Percentiles rank a stretch among this genome's conserved stretches.
These are phyloP conservation scores for Hybognathus amarus DNA, from an alignment of 2,797 vertebrate genomes.

Conservation along the genomic window DNA sequence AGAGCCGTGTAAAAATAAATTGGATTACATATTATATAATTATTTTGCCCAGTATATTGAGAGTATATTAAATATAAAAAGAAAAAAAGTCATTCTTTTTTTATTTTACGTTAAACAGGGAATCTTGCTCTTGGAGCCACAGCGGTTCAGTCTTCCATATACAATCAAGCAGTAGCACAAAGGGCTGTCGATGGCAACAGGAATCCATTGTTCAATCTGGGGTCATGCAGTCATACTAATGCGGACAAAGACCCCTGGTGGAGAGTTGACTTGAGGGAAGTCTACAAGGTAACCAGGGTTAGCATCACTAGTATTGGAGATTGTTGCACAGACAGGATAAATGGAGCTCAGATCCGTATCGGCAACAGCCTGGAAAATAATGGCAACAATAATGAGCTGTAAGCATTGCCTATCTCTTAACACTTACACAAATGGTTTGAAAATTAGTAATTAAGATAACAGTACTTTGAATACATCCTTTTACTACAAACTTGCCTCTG, in stretches of 20 bases:
- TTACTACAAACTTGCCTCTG: not conserved
- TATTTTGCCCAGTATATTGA: too few relatives aligned
- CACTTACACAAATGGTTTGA: not conserved
- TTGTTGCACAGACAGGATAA: not conserved
- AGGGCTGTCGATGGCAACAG: not conserved
- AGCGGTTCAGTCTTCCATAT: not conserved
- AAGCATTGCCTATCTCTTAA: not conserved
- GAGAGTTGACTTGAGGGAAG: not conserved
- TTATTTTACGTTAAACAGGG: not conserved
- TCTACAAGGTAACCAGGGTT: not conserved
- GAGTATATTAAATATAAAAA: too few relatives aligned
- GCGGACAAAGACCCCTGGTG: rapidly evolving
- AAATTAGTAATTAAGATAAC: not conserved
- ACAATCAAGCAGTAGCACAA: rapidly evolving
- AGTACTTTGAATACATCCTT: not conserved
- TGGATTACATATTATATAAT: too few relatives aligned
- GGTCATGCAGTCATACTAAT: rapidly evolving
- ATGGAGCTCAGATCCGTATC: not conserved
- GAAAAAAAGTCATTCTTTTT: not conserved
- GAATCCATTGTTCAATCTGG: rapidly evolving
- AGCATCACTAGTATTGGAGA: not conserved
- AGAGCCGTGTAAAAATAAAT: too few relatives aligned
- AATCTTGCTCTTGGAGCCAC: not conserved
- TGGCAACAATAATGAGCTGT: not conserved
- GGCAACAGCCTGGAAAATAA: not conserved